These are phyloP conservation scores for Actinopyga echinites DNA, from an alignment of 53 echinoderm and acorn worm species.

Conservation along the genomic window DNA sequence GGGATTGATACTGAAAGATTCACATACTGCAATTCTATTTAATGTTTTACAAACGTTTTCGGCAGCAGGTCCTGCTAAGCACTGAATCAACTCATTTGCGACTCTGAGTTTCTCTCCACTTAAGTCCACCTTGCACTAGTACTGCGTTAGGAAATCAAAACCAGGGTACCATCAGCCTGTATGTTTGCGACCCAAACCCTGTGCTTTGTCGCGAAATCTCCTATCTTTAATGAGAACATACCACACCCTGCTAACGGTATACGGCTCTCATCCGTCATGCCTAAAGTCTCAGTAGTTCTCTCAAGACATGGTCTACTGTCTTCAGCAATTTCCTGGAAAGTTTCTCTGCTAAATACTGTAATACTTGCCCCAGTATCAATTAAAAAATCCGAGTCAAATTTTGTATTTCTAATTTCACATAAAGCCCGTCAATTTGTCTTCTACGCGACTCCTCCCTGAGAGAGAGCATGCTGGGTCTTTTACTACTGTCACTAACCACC, in stretches of 20 bases:
- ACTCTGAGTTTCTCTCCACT: background rate
- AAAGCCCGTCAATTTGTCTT: background rate
- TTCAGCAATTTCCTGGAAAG: too few species aligned
- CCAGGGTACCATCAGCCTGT: background rate
- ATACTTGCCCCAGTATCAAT: constrained; percentile 1
- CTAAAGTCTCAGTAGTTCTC: background rate
- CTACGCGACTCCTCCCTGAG: background rate
- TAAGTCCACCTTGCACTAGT: background rate
- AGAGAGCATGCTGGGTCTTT: background rate
- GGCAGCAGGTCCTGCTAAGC: background rate
- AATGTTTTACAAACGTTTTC: background rate
- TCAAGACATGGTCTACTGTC: too few species aligned
- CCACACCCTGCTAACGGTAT: constrained; percentile 14
- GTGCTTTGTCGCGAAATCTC: background rate
- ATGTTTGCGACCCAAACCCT: background rate
- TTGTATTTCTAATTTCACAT: background rate
- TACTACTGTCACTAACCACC: background rate
- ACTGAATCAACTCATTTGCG: background rate
- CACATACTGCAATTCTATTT: background rate
- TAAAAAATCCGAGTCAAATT: background rate
- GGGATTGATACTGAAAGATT: background rate
- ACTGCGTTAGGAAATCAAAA: background rate
- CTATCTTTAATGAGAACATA: constrained; percentile 18
- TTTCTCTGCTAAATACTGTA: too few species aligned
- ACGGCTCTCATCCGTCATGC: constrained; percentile 1